Evolutionary conservation across 2,113 vertebrate species (phyloP), one percentile per base, ranked within the genome.

Genomic region (Gulo gulo): DNA sequence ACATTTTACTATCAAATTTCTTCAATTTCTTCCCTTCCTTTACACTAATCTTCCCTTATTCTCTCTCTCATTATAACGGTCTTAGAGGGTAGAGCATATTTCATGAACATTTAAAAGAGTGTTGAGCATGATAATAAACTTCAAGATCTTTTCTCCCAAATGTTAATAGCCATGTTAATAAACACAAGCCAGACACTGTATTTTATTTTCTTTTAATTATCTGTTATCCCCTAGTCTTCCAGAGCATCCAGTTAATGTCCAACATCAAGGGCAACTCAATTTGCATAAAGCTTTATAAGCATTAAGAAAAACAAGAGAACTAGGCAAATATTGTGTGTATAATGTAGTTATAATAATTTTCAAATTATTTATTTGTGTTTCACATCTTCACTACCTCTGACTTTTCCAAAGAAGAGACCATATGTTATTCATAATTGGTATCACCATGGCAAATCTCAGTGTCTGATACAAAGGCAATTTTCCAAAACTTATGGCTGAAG

Each of bases 1-100:
- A 42, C 26, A 94, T 73, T 97, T 96, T 90, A 4, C 93, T 98
- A 89, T 94, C 82, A 95, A 52, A 63, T 97, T 98, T 95, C 50
- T 36, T 96, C 95, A 57, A 63, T 97, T 98, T 95, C 39, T 36
- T 96, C 94, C 29, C 4, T 14, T 95, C 52, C n/a, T 94, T 87
- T 73, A 87, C 8, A 80, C 24, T 65, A 95, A 95, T 65, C 20
- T 93, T 94, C 13, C 8, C 5, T 91, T 23, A 16, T 81, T 95
- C 7, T 12, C 42, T 59, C 63, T 69, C 47, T 94, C 23, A 86
- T 91, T 97, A 97, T 91, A 95, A 63, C 76, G 42, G 81, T 16
- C 1, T 90, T 47, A 83, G 0, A 91, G 12, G 95, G n/a, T 71
- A 94, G 97, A 98, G 47, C 2, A 20, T 96, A 63, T 87, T 11